Evolutionary conservation across 2,888 invertebrate genomes (phyloP), one percentile per base, ranked within the genome.

Genomic region (Yponomeuta evonymella): DNA sequence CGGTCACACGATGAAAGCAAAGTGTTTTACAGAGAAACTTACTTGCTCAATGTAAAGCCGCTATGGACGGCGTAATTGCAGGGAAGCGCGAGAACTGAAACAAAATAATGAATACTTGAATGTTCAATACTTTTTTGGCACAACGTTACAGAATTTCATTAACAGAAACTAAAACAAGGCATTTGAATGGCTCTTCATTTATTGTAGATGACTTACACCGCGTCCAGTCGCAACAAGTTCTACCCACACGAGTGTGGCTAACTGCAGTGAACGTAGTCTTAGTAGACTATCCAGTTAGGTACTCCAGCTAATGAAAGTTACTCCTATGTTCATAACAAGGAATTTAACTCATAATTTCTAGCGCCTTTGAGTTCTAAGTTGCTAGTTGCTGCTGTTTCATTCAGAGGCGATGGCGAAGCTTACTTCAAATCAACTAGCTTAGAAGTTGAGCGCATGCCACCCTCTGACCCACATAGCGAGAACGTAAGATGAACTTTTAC

Each of bases 61-160:
- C 79, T 80, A 78, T 78, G 83, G 86, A 87, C 86, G 88, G 85
- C 88, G 83, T 80, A 76, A 80, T 33, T 67, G 63, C 84, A 89
- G 90, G 90, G 89, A 88, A 88, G 87, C 81, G 84, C 79, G 81
- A 73, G 76, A 88, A 85, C 90, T 90, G 89, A 72, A 88, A 88
- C 79, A 82, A 83, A 79, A 76, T 72, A 70, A 43, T 23, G 11
- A 8, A 65, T 3, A n/a, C 23, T 23, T 63, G 43, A 63, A 63
- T 63, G 29, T 43, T 5, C 43, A 43, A 43, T 43, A 43, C 43
- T 43, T 43, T 43, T 43, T 43, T 43, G 6, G 10, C 9, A 33
- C 23, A 65, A 65, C 8, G 64, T 64, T 29, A 51, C 51, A 51
- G 11, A 51, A 12, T 3, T 36, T 36, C 36, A 2, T 36, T 36